Evolutionary conservation across 2,113 vertebrate species (phyloP).

Genomic region (Tragelaphus strepsiceros): DNA sequence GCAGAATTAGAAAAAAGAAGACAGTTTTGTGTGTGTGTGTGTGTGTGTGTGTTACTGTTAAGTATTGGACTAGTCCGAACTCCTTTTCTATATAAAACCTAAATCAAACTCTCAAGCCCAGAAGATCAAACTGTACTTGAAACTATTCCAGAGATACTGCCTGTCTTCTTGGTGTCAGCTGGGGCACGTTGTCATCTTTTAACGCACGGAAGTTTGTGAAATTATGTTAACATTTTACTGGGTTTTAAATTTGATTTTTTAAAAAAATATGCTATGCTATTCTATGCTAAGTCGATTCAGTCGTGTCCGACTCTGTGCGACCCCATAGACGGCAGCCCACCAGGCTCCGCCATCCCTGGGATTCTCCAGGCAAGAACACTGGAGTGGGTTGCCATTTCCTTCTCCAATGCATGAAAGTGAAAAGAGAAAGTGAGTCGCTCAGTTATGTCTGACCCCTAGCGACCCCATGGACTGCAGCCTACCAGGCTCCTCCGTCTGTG

Average conservation of each 20-base stretch:
- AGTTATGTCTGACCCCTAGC: too few relatives aligned
- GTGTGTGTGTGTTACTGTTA: neutral
- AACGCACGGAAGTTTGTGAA: neutral
- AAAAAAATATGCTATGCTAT: neutral
- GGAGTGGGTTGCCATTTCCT: too few relatives aligned
- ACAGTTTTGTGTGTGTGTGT: neutral
- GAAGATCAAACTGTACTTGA: neutral
- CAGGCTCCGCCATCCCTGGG: too few relatives aligned
- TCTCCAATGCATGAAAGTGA: too few relatives aligned
- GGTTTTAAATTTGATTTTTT: neutral
- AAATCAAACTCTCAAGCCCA: neutral
- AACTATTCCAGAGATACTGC: neutral
- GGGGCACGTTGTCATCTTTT: neutral
- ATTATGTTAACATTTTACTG: neutral
- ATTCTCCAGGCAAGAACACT: too few relatives aligned
- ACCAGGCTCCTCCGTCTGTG: too few relatives aligned
- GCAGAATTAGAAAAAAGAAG: neutral
- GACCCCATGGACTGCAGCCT: too few relatives aligned
- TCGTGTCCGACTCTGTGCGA: too few relatives aligned
- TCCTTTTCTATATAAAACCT: neutral
- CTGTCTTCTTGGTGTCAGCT: neutral
- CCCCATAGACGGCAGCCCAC: too few relatives aligned
- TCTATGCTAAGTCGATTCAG: too few relatives aligned
- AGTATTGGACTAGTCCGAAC: neutral
- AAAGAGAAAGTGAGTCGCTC: too few relatives aligned